phyloP scores from a whole-genome alignment of 2,888 invertebrate genomes.

The Napeogenes sylphis region DNA sequence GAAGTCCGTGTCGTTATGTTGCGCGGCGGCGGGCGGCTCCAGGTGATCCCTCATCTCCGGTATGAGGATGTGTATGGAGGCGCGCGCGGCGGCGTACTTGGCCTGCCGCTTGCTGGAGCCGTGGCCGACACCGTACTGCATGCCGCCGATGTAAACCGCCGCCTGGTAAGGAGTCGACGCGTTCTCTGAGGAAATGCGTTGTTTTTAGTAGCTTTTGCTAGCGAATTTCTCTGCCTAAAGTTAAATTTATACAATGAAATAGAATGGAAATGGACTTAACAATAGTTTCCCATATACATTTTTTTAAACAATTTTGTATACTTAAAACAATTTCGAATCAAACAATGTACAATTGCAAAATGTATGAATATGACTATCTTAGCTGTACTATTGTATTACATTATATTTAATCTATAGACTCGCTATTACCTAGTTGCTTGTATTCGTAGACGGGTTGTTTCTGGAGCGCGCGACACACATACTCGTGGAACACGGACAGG shows the following conservation, averaged over 20 bases:
- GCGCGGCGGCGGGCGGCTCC: slow-evolving; percentile 32
- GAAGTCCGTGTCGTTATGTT: slow-evolving; percentile 48
- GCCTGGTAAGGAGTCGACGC: slow-evolving; percentile 96
- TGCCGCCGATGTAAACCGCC: slow-evolving; percentile 92
- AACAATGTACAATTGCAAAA: no score
- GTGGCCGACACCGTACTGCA: slow-evolving; percentile 95
- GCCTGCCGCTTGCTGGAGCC: slow-evolving; percentile 98
- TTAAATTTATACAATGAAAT: no score
- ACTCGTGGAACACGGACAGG: slow-evolving; percentile 97
- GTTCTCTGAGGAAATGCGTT: slow-evolving; percentile 79
- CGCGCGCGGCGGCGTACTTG: slow-evolving; percentile 94
- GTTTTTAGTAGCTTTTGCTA: no score
- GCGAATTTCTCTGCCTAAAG: no score
- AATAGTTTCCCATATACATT: no score
- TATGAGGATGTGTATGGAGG: slow-evolving; percentile 92
- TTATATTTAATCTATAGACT: no score
- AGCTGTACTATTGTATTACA: no score
- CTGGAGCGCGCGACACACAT: slow-evolving; percentile 95
- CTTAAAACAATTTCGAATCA: no score
- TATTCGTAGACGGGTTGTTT: slow-evolving; percentile 96
- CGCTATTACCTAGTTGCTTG: slow-evolving; percentile 84
- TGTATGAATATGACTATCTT: no score
- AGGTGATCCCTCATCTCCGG: slow-evolving; percentile 93
- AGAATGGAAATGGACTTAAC: no score
- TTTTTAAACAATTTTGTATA: no score